phyloP scores from a whole-genome alignment of 2,888 invertebrate genomes.

The Synergus japonicus region DNA sequence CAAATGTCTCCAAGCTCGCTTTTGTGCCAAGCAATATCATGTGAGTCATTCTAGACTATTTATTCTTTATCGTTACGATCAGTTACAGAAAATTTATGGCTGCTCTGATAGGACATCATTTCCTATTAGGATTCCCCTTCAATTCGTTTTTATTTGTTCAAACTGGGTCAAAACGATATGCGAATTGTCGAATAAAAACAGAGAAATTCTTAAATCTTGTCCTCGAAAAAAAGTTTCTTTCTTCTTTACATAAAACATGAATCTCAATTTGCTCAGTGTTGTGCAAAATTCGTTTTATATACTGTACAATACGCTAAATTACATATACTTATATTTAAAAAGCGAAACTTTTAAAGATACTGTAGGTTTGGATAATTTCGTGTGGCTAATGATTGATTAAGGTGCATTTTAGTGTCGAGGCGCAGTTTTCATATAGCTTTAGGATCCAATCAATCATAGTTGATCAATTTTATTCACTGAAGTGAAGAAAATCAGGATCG shows the following conservation, averaged over 20 bases:
- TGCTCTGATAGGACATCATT: neutral
- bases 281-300: neutral
- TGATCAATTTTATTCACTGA: constrained; percentile 12
- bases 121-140: neutral
- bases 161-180: neutral
- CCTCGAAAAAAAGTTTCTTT: too few species aligned
- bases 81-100: neutral
- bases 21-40: constrained; percentile 91
- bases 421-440: neutral
- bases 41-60: constrained; percentile 80
- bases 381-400: neutral
- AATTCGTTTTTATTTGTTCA: neutral
- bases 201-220: too few species aligned
- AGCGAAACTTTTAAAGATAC: neutral
- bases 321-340: neutral
- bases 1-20: constrained; percentile 93
- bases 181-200: neutral
- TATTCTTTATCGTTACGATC: constrained; percentile 5
- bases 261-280: too few species aligned
- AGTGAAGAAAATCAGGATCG: neutral
- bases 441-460: constrained; percentile 16
- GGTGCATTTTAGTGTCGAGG: neutral
- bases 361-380: neutral
- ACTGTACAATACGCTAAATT: neutral
- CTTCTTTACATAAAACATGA: too few species aligned